Evolutionary conservation across 35 echinoderm and acorn worm species (phyloP).

Genomic region (Ptychodera flava): DNA sequence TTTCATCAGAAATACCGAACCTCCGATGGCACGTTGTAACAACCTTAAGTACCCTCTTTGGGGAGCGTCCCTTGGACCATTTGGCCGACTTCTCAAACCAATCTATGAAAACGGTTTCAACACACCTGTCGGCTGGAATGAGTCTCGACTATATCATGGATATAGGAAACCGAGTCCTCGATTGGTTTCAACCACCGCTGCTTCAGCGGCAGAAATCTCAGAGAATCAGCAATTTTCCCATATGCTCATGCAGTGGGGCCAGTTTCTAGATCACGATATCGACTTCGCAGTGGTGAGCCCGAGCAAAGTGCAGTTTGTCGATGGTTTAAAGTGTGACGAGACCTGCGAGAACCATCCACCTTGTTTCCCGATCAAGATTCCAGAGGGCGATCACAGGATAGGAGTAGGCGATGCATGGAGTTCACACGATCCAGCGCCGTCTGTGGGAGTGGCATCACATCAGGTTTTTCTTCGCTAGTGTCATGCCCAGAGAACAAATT

Average conservation of each 20-base stretch:
- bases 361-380: slow-evolving; percentile 82
- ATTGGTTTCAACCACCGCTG: slow-evolving; percentile 48
- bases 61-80: slow-evolving; percentile 83
- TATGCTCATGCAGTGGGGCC: slow-evolving; percentile 99
- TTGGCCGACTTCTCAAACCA: slow-evolving; percentile 81
- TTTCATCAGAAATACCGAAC: slow-evolving; percentile 90
- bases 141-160: slow-evolving; percentile 66
- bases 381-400: slow-evolving; percentile 79
- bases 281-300: slow-evolving; percentile 78
- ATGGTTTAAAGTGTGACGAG: slow-evolving; percentile 89
- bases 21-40: slow-evolving; percentile 92
- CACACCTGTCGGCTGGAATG: slow-evolving; percentile 96
- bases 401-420: slow-evolving; percentile 74
- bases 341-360: slow-evolving; percentile 94
- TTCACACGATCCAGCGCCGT: slow-evolving; percentile 95
- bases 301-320: slow-evolving; percentile 77
- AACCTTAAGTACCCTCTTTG: slow-evolving; percentile 87
- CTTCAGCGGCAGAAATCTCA: slow-evolving; percentile 39
- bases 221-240: slow-evolving; percentile 54
- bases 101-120: slow-evolving; percentile 98
- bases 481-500: slow-evolving; percentile 97
- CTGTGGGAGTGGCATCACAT: slow-evolving; percentile 91
- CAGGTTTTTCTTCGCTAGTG: slow-evolving; percentile 78
- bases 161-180: slow-evolving; percentile 67
- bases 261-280: slow-evolving; percentile 94